Percentiles rank a stretch among this genome's conserved stretches.
Evolutionary conservation across 2,113 vertebrate genomes (phyloP).

Genomic region (Prochilodus magdalenae): DNA sequence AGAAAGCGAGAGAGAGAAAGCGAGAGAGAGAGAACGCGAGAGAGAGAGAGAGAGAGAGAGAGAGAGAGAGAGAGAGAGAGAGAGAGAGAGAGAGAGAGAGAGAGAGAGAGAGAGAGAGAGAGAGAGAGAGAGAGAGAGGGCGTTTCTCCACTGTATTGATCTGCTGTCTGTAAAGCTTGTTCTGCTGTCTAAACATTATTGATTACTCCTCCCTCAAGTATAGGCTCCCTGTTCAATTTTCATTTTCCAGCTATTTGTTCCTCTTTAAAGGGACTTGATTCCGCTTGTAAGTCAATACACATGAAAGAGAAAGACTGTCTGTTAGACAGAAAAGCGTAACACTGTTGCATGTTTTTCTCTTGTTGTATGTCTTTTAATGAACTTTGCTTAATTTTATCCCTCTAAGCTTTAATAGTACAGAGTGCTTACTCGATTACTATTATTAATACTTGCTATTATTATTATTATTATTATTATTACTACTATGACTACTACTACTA

Average conservation of each 20-base stretch:
- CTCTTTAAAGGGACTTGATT: conserved; percentile 66
- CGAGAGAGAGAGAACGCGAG: conserved; percentile 23
- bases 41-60: too few relatives aligned
- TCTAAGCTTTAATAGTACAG: background rate
- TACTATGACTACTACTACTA: background rate
- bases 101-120: conserved; percentile 20
- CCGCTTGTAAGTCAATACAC: conserved; percentile 60
- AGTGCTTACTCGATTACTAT: background rate
- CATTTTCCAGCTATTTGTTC: conserved; percentile 79
- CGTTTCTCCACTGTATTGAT: conserved; percentile 72
- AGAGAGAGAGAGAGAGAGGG: conserved; percentile 25
- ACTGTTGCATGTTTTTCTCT: background rate
- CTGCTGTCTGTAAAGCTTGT: conserved; percentile 77
- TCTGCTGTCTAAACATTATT: conserved; percentile 82
- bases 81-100: conserved; percentile 17
- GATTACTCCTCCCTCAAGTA: conserved; percentile 72
- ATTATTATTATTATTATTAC: background rate
- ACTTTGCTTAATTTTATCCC: background rate
- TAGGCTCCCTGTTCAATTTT: conserved; percentile 77
- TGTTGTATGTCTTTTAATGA: background rate
- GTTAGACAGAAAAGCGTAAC: conserved; percentile 35
- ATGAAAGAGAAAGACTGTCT: conserved; percentile 52
- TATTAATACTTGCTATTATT: background rate
- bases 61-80: conserved; percentile 23
- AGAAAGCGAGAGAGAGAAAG: conserved; percentile 13